These are phyloP conservation scores for Eristalis arbustorum DNA, from an alignment of 2,888 invertebrate species.

Conservation along the genomic window DNA sequence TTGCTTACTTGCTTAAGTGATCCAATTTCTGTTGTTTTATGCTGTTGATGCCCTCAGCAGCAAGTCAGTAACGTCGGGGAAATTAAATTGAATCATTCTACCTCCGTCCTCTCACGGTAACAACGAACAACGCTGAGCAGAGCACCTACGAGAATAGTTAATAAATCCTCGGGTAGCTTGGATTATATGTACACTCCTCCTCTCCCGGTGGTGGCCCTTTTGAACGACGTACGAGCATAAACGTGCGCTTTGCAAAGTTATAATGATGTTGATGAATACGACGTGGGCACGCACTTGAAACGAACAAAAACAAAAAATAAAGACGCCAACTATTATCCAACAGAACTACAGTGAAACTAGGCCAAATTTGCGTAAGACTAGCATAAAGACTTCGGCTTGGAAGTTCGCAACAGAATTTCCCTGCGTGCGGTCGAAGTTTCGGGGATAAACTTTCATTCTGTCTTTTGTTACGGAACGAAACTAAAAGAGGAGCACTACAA, in stretches of 20 bases:
- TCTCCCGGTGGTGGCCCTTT: background rate
- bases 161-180: conserved; percentile 15
- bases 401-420: background rate
- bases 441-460: background rate
- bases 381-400: background rate
- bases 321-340: conserved; percentile 24
- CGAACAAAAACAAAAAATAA: background rate
- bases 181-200: background rate
- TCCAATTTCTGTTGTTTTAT: conserved; percentile 46
- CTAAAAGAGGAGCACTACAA: background rate
- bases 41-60: conserved; percentile 24
- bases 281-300: conserved; percentile 54
- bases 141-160: conserved; percentile 8
- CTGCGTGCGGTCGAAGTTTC: background rate
- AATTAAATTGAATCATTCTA: conserved; percentile 54
- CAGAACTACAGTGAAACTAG: conserved; percentile 34
- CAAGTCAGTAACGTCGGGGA: conserved; percentile 21
- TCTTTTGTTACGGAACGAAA: background rate
- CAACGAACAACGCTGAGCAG: background rate
- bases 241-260: background rate
- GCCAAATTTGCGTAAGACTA: conserved; percentile 55
- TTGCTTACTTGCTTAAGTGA: conserved; percentile 50
- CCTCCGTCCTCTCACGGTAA: background rate
- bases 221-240: background rate
- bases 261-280: conserved; percentile 64